Base-by-base conservation (phyloP, 1,140 invertebrate genomes). In the Colletes gigas region DNA sequence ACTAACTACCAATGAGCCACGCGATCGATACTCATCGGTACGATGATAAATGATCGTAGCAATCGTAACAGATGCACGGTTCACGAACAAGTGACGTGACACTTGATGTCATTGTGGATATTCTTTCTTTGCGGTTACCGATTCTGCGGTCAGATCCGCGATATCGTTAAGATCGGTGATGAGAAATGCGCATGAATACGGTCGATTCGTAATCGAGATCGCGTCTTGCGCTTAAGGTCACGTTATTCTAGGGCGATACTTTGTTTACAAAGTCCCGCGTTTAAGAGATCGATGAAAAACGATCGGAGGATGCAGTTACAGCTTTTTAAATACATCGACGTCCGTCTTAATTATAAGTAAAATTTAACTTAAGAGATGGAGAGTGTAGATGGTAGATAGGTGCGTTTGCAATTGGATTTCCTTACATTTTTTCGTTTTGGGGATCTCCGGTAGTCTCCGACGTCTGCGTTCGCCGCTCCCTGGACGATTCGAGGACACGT, bases 391-490 rank as follows among this genome's bases (percentile, higher is more conserved):
- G 30, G 30, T 30, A 30, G 30, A 2, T 30, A 0, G 30, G 30
- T 30, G 2, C 30, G 30, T 30, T 30, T 30, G 30, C 2, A 1
- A 30, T 30, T 30, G 1, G 30, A 30, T 21, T 83, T 44, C 93
- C 95, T 95, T 94, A 97, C 97, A 95, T 95, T 97, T 97, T 92
- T 96, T 97, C 85, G 96, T 96, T 92, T 97, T 97, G 7, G 97
- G 97, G 86, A 98, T 97, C 94, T 98, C 97, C 14, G 97, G 97
- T 41, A 98, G 92, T 93, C 97, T 97, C 91, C 97, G 94, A 83
- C 97, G 94, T 87, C 96, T 94, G 68, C 97, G 94, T 89, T 96
- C 96, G 19, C 88, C 81, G 74, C 88, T 90, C 52, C 88, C 88
- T 5, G 90, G 89, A 60, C 89, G 83, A 71, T 88, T 91, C 70